These are phyloP conservation scores for Micropoecilia bifurca DNA, from an alignment of 2,797 vertebrate species.

Conservation along the genomic window DNA sequence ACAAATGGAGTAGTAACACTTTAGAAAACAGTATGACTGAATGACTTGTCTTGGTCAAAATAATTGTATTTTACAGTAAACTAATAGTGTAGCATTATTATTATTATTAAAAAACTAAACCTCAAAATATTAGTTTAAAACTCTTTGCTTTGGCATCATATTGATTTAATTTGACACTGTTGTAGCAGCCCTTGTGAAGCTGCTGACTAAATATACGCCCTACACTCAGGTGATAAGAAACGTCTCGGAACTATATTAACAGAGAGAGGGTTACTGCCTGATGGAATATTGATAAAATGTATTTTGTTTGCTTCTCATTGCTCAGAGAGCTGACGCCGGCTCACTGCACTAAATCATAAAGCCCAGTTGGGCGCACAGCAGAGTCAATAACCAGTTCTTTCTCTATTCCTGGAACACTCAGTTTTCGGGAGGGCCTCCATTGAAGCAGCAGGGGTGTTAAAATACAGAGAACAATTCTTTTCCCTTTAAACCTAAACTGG, in stretches of 20 bases:
- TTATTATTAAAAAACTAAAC: not conserved
- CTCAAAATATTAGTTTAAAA: constrained; percentile 17
- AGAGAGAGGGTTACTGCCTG: constrained; percentile 68
- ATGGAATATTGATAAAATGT: constrained; percentile 82
- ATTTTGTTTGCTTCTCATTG: constrained; percentile 77
- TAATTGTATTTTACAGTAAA: not conserved
- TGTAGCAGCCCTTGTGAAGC: constrained; percentile 48
- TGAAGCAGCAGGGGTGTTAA: constrained; percentile 55
- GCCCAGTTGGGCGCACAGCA: constrained; percentile 70
- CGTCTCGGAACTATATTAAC: constrained; percentile 70
- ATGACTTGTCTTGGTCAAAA: not conserved
- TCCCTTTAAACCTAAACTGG: not conserved
- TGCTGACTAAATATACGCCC: constrained; percentile 49
- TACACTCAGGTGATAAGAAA: constrained; percentile 49
- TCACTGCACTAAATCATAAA: constrained; percentile 81
- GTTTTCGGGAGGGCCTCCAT: constrained; percentile 63
- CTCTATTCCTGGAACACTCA: constrained; percentile 71
- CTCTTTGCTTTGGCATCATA: constrained; percentile 41
- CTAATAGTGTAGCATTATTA: not conserved
- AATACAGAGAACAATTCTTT: constrained; percentile 42
- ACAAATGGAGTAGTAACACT: not conserved
- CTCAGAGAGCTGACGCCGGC: constrained; percentile 73
- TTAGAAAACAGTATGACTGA: not conserved
- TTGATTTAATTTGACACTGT: constrained; percentile 61
- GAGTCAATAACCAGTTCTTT: constrained; percentile 78